Evolutionary conservation across 2,113 vertebrate genomes (phyloP), one percentile per base, ranked within the genome.

Genomic region (Crocuta crocuta): DNA sequence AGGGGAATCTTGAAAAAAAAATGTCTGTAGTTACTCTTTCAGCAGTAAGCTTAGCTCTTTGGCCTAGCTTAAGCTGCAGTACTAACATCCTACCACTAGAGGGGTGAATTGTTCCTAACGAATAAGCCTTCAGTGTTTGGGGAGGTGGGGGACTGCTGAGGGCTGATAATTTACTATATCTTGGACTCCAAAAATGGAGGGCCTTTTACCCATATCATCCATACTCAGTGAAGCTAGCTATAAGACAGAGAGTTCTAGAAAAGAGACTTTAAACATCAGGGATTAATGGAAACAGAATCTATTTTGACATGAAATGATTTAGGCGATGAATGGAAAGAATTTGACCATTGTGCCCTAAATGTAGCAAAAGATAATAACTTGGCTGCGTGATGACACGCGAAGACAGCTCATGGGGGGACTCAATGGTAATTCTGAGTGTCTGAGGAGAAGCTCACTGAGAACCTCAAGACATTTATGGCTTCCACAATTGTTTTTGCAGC

Each of bases 41-140:
- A 92, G 39, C n/a, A 33, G 0, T 31, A 78, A 89, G 28, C 76
- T 55, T 88, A 78, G 58, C 66, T 45, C 33, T 16, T 45, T 89
- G 45, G 33, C 66, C 81, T 68, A 58, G 79, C 9, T 53, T 23
- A 53, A 45, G 16, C 17, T 98, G 99, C 97, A 98, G 85, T 98
- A 80, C 89, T 1, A 0, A 5, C 53, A 84, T 97, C 71, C 28
- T 85, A 88, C 99, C 99, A 98, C 99, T 99, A 99, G 99, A 99
- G 99, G 99, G 99, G 93, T 94, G 98, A 98, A 93, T 98, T 98
- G 98, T 95, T 92, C 98, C 97, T 98, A 94, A 98, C 19, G 94
- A 96, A 85, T 58, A 73, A 35, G 28, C 78, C 1, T 0, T 33
- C 48, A 45, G 9, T 19, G 61, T 82, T 73, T 78, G 74, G 86